Evolutionary conservation across 2,888 invertebrate species (phyloP).

Genomic region (Aphodius sticticus): DNA sequence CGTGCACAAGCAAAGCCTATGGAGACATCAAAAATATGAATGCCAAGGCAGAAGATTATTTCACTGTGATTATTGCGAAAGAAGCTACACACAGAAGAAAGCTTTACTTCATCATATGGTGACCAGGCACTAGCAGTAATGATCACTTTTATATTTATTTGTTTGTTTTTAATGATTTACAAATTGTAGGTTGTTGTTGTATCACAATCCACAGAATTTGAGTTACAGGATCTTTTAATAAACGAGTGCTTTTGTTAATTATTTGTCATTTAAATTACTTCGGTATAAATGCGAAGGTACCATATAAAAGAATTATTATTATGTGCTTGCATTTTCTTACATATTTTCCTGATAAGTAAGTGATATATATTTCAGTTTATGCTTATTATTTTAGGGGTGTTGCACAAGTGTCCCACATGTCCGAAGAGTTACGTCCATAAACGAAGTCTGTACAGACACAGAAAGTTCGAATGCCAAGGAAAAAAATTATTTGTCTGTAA

Average conservation of each 20-base stretch:
- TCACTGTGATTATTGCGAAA: conserved; percentile 36
- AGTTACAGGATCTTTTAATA: too few relatives aligned
- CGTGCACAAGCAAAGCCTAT: conserved; percentile 32
- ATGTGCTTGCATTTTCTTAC: too few relatives aligned
- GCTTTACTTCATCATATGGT: conserved; percentile 9
- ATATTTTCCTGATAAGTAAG: neutral
- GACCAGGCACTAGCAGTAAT: neutral
- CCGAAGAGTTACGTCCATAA: conserved; percentile 7
- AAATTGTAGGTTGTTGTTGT: too few relatives aligned
- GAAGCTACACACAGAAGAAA: conserved; percentile 25
- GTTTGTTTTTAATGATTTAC: neutral
- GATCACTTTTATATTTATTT: neutral
- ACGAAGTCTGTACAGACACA: conserved; percentile 18
- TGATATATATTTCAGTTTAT: too few relatives aligned
- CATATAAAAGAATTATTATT: too few relatives aligned
- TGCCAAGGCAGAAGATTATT: conserved; percentile 16
- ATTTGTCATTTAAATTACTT: too few relatives aligned
- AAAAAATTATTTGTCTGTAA: conserved; percentile 13
- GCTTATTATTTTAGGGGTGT: neutral
- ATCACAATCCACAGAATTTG: too few relatives aligned
- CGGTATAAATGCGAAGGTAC: too few relatives aligned
- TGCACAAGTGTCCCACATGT: neutral
- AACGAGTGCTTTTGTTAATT: too few relatives aligned
- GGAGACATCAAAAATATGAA: conserved; percentile 28
- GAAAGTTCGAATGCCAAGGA: conserved; percentile 25